A percentile compares a stretch with the other conserved stretches of the same genome.
Evolutionary conservation across 2,113 vertebrate species (phyloP).

Genomic region (Tapirus terrestris): DNA sequence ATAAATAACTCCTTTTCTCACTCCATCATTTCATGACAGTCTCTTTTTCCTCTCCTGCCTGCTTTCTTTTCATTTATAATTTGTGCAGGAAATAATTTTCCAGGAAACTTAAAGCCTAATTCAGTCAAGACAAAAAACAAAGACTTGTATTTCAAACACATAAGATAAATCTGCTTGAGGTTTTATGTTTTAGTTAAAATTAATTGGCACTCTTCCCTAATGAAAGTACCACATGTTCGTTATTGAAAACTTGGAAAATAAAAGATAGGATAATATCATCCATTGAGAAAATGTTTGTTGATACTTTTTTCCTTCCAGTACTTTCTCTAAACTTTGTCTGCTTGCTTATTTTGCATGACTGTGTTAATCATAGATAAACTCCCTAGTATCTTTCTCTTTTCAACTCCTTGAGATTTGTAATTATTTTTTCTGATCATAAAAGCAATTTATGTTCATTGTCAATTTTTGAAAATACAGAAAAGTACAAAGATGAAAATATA

Average conservation of each 20-base stretch:
- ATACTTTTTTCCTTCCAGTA: background rate
- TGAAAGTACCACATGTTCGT: background rate
- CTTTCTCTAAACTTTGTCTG: slow-evolving; percentile 1
- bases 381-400: slow-evolving; percentile 37
- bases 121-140: slow-evolving; percentile 45
- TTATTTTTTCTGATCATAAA: background rate
- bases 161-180: slow-evolving; percentile 13
- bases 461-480: slow-evolving; percentile 31
- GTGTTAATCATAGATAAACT: background rate
- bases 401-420: background rate
- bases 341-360: slow-evolving; percentile 21
- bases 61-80: slow-evolving; percentile 41
- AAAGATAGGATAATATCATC: background rate
- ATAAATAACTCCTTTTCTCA: slow-evolving; percentile 8
- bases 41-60: background rate
- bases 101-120: slow-evolving; percentile 53
- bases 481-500: slow-evolving; percentile 48
- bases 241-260: slow-evolving; percentile 46
- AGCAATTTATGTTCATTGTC: background rate
- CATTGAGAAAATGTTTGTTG: background rate
- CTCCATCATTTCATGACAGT: background rate
- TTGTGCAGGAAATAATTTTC: slow-evolving; percentile 55
- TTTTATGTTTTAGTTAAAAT: slow-evolving; percentile 49
- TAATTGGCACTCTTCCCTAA: slow-evolving; percentile 23
- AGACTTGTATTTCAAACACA: slow-evolving; percentile 17